Conservation (phyloP, 2,888 invertebrate species). For the Tachina grossa region DNA sequence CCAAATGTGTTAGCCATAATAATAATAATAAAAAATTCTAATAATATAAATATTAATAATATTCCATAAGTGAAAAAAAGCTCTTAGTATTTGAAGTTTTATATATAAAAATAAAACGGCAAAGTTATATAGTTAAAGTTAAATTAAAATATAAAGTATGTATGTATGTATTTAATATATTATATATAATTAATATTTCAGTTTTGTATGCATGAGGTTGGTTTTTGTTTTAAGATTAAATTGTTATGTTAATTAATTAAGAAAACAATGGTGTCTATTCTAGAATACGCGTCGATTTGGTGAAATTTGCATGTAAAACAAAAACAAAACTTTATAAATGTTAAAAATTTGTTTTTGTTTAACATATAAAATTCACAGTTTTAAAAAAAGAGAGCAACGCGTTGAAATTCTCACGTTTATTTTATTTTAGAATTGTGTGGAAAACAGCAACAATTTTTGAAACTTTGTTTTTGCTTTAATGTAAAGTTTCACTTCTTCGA, state of each 20-base stretch:
- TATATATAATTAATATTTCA: constrained; percentile 48
- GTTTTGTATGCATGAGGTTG: constrained; percentile 68
- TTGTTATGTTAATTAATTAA: constrained; percentile 46
- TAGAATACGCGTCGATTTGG: too few relatives aligned
- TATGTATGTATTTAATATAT: constrained; percentile 38
- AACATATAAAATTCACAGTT: too few relatives aligned
- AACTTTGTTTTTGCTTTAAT: too few relatives aligned
- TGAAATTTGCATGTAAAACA: too few relatives aligned
- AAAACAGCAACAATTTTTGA: too few relatives aligned
- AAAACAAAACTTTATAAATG: too few relatives aligned
- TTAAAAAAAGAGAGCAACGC: too few relatives aligned
- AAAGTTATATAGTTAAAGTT: constrained; percentile 6
- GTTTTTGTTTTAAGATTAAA: constrained; percentile 64
- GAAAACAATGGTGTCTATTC: too few relatives aligned
- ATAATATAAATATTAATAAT: constrained; percentile 37
- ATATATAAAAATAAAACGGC: constrained; percentile 12
- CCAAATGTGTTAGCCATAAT: constrained; percentile 36
- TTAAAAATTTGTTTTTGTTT: too few relatives aligned
- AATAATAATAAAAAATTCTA: neutral
- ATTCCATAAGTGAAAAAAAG: constrained; percentile 47
- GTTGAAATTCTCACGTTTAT: too few relatives aligned
- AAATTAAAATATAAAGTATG: constrained; percentile 34
- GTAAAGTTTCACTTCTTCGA: too few relatives aligned
- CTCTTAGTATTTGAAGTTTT: constrained; percentile 25
- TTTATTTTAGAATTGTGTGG: too few relatives aligned